Conservation (phyloP, 2,888 invertebrate genomes). For the Synergus itoensis region DNA sequence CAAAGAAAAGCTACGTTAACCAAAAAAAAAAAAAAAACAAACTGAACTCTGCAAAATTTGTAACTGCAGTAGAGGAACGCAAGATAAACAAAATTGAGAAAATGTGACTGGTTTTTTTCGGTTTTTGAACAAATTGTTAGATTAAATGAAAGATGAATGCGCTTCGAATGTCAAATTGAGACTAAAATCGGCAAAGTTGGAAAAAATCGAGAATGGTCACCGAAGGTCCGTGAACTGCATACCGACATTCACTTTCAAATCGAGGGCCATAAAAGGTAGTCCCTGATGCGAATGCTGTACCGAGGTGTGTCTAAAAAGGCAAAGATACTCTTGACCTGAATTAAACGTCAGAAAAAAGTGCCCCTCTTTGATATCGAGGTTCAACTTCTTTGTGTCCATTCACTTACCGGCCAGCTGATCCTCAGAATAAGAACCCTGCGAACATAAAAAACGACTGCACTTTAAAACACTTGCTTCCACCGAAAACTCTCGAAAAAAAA, state of each 20-base stretch:
- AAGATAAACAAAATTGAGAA: background rate
- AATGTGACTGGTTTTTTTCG: background rate
- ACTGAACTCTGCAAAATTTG: background rate
- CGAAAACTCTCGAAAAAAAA: background rate
- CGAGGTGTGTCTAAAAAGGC: constrained; percentile 73
- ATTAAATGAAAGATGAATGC: background rate
- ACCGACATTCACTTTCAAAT: constrained; percentile 66
- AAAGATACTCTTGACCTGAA: constrained; percentile 75
- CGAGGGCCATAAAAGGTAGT: constrained; percentile 72
- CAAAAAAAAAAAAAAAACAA: background rate
- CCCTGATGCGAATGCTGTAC: constrained; percentile 58
- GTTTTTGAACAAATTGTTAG: background rate
- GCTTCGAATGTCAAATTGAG: constrained; percentile 28
- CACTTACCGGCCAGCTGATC: constrained; percentile 95
- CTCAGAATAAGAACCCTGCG: constrained; percentile 92
- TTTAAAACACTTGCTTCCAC: constrained; percentile 25
- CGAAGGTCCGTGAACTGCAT: constrained; percentile 49
- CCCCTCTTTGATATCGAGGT: constrained; percentile 55
- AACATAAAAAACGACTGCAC: constrained; percentile 51
- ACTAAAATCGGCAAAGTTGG: constrained; percentile 33
- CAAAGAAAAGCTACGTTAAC: background rate
- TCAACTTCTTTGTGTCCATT: constrained; percentile 75
- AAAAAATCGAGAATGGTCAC: constrained; percentile 36
- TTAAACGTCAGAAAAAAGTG: constrained; percentile 66
- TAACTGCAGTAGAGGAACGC: background rate